Conservation (phyloP, 2,113 vertebrate genomes). For the Siniperca knerii region DNA sequence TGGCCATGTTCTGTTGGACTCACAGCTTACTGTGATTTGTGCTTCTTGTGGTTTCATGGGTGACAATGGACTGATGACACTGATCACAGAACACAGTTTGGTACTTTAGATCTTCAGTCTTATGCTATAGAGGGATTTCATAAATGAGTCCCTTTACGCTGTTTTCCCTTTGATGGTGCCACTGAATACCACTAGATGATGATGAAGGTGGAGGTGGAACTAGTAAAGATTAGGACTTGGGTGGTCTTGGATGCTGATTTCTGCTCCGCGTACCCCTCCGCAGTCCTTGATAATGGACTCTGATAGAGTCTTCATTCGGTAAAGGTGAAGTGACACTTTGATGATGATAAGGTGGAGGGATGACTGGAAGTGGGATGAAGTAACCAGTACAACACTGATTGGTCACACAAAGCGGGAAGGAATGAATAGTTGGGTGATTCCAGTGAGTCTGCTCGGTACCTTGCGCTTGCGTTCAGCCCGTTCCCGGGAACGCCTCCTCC, state of each 20-base stretch:
- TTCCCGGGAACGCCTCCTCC: conserved; percentile 92
- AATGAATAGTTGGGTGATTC: conserved; percentile 44
- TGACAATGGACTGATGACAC: not conserved
- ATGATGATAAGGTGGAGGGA: conserved; percentile 24
- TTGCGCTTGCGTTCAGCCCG: conserved; percentile 95
- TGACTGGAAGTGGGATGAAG: conserved; percentile 34
- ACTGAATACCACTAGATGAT: not conserved
- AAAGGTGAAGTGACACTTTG: conserved; percentile 30
- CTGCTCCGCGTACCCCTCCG: not conserved
- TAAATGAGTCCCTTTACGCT: not conserved
- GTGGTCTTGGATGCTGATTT: not conserved
- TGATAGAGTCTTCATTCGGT: not conserved
- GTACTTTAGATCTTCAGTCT: not conserved
- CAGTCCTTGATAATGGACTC: not conserved
- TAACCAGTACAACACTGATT: not conserved
- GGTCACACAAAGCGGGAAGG: not conserved
- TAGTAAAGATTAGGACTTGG: not conserved
- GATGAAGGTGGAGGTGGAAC: conserved; percentile 13
- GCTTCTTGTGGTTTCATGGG: not conserved
- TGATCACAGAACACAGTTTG: not conserved
- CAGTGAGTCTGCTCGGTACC: conserved; percentile 84
- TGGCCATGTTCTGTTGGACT: not conserved
- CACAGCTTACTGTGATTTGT: not conserved
- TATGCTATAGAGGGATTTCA: not conserved
- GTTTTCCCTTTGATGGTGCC: not conserved